Evolutionary conservation across 2,888 invertebrate genomes (phyloP).

Genomic region (Caenorhabditis japonica): DNA sequence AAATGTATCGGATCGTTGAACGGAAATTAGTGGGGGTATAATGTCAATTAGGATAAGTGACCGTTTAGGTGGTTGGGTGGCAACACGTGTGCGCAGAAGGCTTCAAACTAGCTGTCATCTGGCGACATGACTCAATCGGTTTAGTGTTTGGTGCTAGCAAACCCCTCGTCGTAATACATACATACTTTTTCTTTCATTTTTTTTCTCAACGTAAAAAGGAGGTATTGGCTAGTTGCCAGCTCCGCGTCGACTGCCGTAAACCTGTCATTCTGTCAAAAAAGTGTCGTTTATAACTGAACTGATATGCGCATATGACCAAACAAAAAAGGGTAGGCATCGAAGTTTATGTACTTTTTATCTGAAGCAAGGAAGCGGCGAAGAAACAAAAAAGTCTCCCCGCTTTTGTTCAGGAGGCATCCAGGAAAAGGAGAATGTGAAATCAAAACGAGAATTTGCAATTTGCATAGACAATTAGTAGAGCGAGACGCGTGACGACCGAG

Average conservation of each 20-base stretch:
- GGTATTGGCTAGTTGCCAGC: conserved; percentile 44
- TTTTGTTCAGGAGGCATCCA: too few relatives aligned
- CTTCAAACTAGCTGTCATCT: conserved; percentile 23
- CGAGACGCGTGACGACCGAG: conserved; percentile 36
- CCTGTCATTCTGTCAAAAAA: conserved; percentile 50
- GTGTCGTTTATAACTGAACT: background rate
- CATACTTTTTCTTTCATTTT: background rate
- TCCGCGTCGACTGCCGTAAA: conserved; percentile 41
- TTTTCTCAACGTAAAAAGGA: conserved; percentile 37
- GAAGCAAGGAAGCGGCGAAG: too few relatives aligned
- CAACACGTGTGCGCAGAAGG: conserved; percentile 38
- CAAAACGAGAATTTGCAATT: conserved; percentile 10
- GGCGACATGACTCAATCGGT: conserved; percentile 7
- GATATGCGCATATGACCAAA: conserved; percentile 29
- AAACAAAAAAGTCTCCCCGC: too few relatives aligned
- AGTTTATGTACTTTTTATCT: conserved; percentile 38
- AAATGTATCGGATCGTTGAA: conserved; percentile 25
- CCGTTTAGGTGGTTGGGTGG: conserved; percentile 39
- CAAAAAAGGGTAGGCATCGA: conserved; percentile 15
- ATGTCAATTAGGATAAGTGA: conserved; percentile 51
- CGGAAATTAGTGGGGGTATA: conserved; percentile 13
- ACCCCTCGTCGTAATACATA: background rate
- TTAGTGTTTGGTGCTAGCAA: background rate
- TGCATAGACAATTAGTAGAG: conserved; percentile 41
- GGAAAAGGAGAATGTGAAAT: background rate